Base-by-base conservation (phyloP, 1,140 invertebrate genomes). In the Rhyacophila brunnea region DNA sequence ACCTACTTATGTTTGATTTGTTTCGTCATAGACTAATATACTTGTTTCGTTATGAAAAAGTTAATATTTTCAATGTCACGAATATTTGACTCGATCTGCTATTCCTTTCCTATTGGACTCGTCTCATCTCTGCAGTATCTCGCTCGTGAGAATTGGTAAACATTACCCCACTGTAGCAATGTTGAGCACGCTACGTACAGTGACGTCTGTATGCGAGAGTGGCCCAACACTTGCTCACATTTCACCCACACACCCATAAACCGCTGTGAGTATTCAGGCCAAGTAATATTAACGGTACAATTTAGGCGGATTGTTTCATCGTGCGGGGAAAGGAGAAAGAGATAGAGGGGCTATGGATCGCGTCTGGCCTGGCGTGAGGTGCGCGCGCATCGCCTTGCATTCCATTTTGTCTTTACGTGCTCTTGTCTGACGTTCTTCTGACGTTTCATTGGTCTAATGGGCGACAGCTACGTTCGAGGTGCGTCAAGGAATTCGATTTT, bases 261-360 rank as follows among this genome's bases (percentile, higher is more conserved):
- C 38, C 14, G 23, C 9, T 28, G 23, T 28, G 9, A 32, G 53
- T 56, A 56, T 56, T 56, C 43, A 42, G 53, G 53, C 53, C 53
- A 48, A 38, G 53, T 48, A 56, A 56, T 42, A 48, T 56, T 56
- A 57, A 57, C 55, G 55, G 55, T 57, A 57, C 38, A 57, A 57
- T 57, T 57, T 57, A 49, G 55, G 53, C 53, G 53, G 55, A 57
- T 57, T 35, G 45, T 44, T 49, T 36, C 46, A 42, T 49, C 36
- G 55, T 10, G 11, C 9, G 53, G 53, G 43, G 53, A 28, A 23
- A 32, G 44, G 15, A 34, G 36, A 23, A 28, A 28, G 23, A 28
- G 23, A 28, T 28, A 28, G 38, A 42, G 44, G 53, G 20, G 46
- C 46, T 49, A 49, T 57, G 46, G 55, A 56, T 56, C 53, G 53